Percentiles rank a stretch among this genome's conserved stretches.
Evolutionary conservation across 1,140 invertebrate genomes (phyloP).

Genomic region (Dinothrombium tinctorium): DNA sequence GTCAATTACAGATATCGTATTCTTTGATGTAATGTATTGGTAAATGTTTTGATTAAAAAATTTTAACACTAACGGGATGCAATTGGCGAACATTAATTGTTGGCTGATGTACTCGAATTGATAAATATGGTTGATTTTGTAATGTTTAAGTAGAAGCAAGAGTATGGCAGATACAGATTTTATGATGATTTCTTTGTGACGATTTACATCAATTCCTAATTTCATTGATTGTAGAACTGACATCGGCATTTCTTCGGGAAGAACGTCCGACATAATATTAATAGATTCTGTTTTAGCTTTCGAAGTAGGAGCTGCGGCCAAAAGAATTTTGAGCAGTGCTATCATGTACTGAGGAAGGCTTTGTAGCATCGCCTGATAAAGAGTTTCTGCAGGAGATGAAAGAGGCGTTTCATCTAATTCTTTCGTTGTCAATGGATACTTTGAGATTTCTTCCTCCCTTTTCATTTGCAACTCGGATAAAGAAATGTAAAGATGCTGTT

Average conservation of each 20-base stretch:
- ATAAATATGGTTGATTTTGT: constrained; percentile 97
- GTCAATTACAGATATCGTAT: constrained; percentile 76
- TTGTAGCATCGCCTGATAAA: constrained; percentile 73
- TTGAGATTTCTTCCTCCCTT: constrained; percentile 27
- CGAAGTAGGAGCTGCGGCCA: constrained; percentile 88
- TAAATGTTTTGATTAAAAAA: constrained; percentile 98
- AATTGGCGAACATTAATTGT: constrained; percentile 96
- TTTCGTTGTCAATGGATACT: constrained; percentile 24
- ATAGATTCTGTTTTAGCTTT: constrained; percentile 96
- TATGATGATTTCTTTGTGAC: constrained; percentile 96
- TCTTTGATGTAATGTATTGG: constrained; percentile 70
- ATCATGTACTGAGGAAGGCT: constrained; percentile 93
- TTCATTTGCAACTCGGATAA: constrained; percentile 28
- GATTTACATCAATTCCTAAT: constrained; percentile 83
- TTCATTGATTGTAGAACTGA: constrained; percentile 92
- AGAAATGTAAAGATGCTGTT: constrained; percentile 32
- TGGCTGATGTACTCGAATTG: constrained; percentile 99
- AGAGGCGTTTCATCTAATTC: constrained; percentile 8
- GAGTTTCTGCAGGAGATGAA: constrained; percentile 44
- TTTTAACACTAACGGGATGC: constrained; percentile 90
- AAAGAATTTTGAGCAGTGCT: constrained; percentile 77
- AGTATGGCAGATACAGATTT: constrained; percentile 90
- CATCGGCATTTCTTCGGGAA: constrained; percentile 91
- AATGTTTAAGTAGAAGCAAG: constrained; percentile 80
- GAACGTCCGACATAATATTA: constrained; percentile 88